These are phyloP conservation scores for Pachypanchax playfairii DNA, from an alignment of 2,113 vertebrate genomes.

Conservation along the genomic window DNA sequence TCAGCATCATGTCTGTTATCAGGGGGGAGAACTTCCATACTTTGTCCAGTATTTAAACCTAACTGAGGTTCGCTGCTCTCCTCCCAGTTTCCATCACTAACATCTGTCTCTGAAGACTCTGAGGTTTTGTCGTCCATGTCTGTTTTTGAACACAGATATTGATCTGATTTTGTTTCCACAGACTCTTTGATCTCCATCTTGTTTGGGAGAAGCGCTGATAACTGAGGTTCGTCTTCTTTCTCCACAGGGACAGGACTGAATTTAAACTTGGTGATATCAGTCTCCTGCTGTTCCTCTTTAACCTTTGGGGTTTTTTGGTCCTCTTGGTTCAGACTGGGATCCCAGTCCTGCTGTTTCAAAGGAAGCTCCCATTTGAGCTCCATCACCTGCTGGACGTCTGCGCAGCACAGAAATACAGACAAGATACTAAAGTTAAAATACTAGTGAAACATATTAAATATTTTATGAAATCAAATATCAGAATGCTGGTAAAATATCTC, in stretches of 20 bases:
- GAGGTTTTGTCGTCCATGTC: not conserved
- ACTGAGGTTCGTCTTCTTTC: slow-evolving; percentile 8
- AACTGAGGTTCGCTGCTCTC: not conserved
- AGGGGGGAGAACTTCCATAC: not conserved
- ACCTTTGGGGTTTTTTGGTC: not conserved
- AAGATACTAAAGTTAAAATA: no score
- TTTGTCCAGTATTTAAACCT: not conserved
- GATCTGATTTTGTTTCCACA: not conserved
- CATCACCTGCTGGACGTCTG: not conserved
- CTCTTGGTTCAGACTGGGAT: not conserved
- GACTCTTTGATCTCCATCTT: not conserved
- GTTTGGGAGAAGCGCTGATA: not conserved
- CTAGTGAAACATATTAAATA: no score
- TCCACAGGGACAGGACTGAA: not conserved
- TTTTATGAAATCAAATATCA: no score
- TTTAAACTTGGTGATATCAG: not conserved
- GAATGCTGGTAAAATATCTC: no score
- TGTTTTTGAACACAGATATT: no score
- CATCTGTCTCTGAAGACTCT: not conserved
- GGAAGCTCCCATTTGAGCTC: slow-evolving; percentile 8
- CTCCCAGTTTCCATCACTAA: slow-evolving; percentile 5
- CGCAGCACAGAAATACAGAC: not conserved
- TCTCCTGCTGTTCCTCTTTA: not conserved
- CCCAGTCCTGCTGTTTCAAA: slow-evolving; percentile 1
- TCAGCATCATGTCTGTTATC: not conserved